Conservation (phyloP, 2,888 invertebrate species). For the Junonia oenone region DNA sequence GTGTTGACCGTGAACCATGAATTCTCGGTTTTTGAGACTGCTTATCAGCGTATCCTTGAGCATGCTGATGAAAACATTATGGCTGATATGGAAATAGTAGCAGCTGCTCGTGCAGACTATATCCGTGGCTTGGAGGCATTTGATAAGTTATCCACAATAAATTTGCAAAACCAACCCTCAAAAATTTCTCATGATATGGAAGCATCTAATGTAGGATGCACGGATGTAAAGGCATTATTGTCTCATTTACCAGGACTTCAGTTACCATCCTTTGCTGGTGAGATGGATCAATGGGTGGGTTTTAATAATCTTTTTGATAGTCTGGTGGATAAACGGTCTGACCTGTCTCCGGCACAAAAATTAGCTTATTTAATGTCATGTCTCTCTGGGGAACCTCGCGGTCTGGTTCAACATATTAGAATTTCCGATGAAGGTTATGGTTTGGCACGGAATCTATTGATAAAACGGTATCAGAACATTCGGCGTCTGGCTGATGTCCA, state of each 20-base stretch:
- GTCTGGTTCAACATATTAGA: background rate
- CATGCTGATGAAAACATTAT: background rate
- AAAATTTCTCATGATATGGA: background rate
- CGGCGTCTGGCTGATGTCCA: background rate
- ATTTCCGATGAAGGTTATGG: background rate
- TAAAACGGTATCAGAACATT: background rate
- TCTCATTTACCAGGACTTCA: background rate
- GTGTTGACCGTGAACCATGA: background rate
- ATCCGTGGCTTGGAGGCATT: background rate
- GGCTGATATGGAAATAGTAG: background rate
- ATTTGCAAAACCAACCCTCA: background rate
- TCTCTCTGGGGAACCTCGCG: background rate
- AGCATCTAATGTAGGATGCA: background rate
- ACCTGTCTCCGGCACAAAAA: background rate
- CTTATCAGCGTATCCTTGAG: background rate
- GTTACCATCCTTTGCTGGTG: background rate
- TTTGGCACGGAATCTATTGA: background rate
- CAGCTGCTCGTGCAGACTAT: background rate
- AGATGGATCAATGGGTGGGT: background rate
- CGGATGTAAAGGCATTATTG: background rate
- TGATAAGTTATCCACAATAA: background rate
- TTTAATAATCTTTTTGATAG: background rate
- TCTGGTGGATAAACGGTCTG: background rate
- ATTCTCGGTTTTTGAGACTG: background rate
- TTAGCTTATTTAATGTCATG: no score